phyloP scores from a whole-genome alignment of 1,140 invertebrate genomes.

The Eufriesea mexicana region DNA sequence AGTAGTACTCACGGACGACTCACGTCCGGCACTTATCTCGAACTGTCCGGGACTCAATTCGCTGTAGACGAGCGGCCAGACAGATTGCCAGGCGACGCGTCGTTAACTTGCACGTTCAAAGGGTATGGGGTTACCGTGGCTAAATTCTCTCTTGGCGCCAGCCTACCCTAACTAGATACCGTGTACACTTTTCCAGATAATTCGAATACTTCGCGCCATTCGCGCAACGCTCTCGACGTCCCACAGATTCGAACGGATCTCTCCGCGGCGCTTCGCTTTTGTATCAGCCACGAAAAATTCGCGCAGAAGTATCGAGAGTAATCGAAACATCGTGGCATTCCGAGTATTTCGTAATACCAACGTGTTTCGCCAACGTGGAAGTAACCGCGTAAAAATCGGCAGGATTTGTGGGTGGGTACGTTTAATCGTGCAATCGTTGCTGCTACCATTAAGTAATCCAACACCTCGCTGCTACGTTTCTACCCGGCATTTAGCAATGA shows the following conservation, averaged over 20 bases:
- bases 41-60: constrained; percentile 49
- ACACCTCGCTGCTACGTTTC: constrained; percentile 33
- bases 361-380: constrained; percentile 32
- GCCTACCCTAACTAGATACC: constrained; percentile 24
- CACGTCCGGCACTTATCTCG: constrained; percentile 47
- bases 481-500: constrained; percentile 58
- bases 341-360: not conserved
- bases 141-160: constrained; percentile 40
- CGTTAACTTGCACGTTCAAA: constrained; percentile 47
- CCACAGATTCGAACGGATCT: not conserved
- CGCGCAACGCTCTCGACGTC: not conserved
- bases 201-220: constrained; percentile 18
- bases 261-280: rapidly evolving
- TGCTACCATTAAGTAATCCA: constrained; percentile 48
- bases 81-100: constrained; percentile 46
- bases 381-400: constrained; percentile 3
- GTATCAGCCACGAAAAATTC: too few species aligned
- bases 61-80: constrained; percentile 37
- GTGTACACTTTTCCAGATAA: not conserved
- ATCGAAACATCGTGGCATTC: not conserved
- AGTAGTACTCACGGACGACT: constrained; percentile 40
- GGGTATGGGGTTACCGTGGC: constrained; percentile 26
- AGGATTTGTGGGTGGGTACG: constrained; percentile 24
- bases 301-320: too few species aligned
- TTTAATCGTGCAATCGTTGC: constrained; percentile 33